Base-by-base conservation (phyloP, 2,113 vertebrate genomes). In the Marmota flaviventris region DNA sequence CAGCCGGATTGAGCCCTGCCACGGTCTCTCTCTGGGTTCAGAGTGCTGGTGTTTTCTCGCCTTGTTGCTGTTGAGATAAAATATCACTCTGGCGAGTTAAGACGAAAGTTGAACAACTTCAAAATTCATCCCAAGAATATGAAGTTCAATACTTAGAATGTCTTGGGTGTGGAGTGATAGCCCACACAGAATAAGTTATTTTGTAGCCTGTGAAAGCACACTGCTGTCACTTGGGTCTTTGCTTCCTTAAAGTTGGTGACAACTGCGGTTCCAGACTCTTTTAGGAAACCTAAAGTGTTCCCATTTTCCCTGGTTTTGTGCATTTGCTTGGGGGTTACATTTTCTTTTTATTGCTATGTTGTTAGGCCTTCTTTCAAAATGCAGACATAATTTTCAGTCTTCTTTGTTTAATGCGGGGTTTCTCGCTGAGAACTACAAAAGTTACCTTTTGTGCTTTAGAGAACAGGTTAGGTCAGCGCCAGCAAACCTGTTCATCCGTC, bases 391-490 rank as follows among this genome's bases (percentile, higher is more conserved):
- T 45, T 85, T 91, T 92, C 56, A 58, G 69, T 95, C 91, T 65
- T 76, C 56, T 94, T 93, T 93, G 75, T 96, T 93, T 91, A 91
- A 89, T 45, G 42, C 42, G 67, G 94, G 48, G 32, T 88, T 95
- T 58, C 73, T 94, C 24, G 20, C 48, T 6, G 75, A 89, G 25
- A 67, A 42, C 13, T 77, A 56, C 24, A 42, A 42, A 93, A 95
- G 86, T 92, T 95, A 86, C 77, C 39, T 56, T 93, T 94, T 97
- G 83, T 94, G 45, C 95, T 94, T 76, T 67, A 83, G 88, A 78
- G 94, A 98, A 94, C 96, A 96, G 94, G 93, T 97, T 92, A 58
- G 95, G 91, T 95, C 93, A 95, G 93, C 94, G 25, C 27, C 70
- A 95, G 94, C 93, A 96, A 96, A 97, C 97, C 97, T 96, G 93